phyloP scores from a whole-genome alignment of 2,888 invertebrate genomes.

The Macrosiphum euphorbiae region DNA sequence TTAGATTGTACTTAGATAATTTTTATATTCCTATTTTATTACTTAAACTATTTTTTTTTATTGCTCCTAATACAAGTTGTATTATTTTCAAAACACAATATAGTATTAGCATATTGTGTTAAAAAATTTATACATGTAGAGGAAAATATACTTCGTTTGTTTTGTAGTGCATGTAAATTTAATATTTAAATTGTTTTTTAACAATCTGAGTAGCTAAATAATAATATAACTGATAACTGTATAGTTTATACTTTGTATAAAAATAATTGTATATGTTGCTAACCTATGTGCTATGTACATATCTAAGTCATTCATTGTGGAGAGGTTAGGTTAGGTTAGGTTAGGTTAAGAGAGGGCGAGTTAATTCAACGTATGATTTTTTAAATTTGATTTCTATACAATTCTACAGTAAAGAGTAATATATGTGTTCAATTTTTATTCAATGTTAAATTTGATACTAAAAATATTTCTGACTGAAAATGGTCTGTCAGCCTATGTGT shows the following conservation, averaged over 20 bases:
- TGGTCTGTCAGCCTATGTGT: no score
- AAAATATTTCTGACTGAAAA: no score
- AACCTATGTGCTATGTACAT: no score
- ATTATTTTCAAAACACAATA: neutral
- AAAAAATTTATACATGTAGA: neutral
- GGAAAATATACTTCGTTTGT: neutral
- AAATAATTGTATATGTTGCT: neutral
- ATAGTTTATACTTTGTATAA: neutral
- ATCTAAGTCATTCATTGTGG: no score
- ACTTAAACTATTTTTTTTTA: neutral
- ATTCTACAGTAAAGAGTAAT: no score
- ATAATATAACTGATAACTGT: neutral
- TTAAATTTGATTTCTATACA: neutral
- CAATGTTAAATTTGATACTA: no score
- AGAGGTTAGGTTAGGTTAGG: no score
- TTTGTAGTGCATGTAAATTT: neutral
- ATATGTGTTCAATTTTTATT: no score
- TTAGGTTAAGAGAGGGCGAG: no score
- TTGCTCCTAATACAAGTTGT: neutral
- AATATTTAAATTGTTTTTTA: neutral
- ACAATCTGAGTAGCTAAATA: neutral
- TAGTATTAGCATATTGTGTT: neutral
- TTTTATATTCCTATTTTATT: neutral
- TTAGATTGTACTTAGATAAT: neutral
- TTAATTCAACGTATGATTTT: neutral